Percentiles rank a stretch among this genome's conserved stretches.
These are phyloP conservation scores for Drosophila cyrtoloma DNA, from an alignment of 2,888 invertebrate genomes.

Conservation along the genomic window DNA sequence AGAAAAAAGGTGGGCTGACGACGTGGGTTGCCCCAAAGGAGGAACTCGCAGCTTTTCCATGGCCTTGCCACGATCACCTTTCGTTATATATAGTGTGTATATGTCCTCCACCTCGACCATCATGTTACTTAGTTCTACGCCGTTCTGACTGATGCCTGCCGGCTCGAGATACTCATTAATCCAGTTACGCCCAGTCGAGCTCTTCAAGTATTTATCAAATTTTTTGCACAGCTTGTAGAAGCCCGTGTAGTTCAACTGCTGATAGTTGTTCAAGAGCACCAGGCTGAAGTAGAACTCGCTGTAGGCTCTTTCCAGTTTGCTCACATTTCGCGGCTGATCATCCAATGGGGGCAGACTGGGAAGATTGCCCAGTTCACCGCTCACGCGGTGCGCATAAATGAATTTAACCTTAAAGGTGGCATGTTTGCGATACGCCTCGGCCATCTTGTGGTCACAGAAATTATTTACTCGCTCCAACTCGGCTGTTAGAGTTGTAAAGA, in stretches of 20 bases:
- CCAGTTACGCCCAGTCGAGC: conserved; percentile 94
- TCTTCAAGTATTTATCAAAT: conserved; percentile 94
- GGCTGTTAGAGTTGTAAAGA: conserved; percentile 95
- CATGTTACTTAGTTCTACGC: conserved; percentile 87
- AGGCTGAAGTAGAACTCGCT: conserved; percentile 98
- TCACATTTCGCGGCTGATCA: conserved; percentile 32
- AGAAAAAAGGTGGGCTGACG: conserved; percentile 97
- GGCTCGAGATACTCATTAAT: conserved; percentile 92
- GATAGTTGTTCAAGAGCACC: conserved; percentile 97
- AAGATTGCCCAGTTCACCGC: neutral
- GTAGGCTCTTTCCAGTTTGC: conserved; percentile 92
- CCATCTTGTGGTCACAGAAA: conserved; percentile 97
- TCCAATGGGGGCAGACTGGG: conserved; percentile 33
- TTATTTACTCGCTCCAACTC: conserved; percentile 97
- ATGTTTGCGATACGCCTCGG: conserved; percentile 97
- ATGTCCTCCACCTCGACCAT: conserved; percentile 92
- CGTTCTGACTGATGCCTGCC: conserved; percentile 9
- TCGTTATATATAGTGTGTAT: conserved; percentile 92
- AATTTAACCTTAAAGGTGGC: conserved; percentile 88
- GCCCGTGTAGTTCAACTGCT: conserved; percentile 97
- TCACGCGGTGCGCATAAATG: conserved; percentile 65
- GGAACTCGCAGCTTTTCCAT: conserved; percentile 99
- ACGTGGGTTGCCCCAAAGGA: conserved; percentile 93
- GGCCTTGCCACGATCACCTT: conserved; percentile 95
- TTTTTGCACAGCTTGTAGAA: conserved; percentile 99